These are phyloP conservation scores for human (Homo sapiens) DNA, from an alignment of 2,113 vertebrate species.

Conservation along the genomic window GRCh38 chr6:88950001-88950500, in stretches of 20 bases:
- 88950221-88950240: neutral
- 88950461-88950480: too few species aligned
- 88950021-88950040: neutral
- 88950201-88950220: neutral
- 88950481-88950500: too few species aligned
- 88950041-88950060: neutral
- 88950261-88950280: neutral
- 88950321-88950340: neutral
- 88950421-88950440: too few species aligned
- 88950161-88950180: neutral
- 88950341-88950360: neutral
- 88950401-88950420: too few species aligned
- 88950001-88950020: neutral
- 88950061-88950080: neutral
- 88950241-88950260: neutral
- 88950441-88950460: too few species aligned
- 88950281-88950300: neutral
- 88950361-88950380: too few species aligned
- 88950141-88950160: neutral
- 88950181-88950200: neutral
- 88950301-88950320: neutral
- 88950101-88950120: neutral
- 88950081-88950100: neutral
- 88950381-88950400: too few species aligned
- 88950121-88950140: neutral